A percentile compares a stretch with the other conserved stretches of the same genome.
Conservation (phyloP, 2,113 vertebrate genomes). For the Hemiprocne comata region DNA sequence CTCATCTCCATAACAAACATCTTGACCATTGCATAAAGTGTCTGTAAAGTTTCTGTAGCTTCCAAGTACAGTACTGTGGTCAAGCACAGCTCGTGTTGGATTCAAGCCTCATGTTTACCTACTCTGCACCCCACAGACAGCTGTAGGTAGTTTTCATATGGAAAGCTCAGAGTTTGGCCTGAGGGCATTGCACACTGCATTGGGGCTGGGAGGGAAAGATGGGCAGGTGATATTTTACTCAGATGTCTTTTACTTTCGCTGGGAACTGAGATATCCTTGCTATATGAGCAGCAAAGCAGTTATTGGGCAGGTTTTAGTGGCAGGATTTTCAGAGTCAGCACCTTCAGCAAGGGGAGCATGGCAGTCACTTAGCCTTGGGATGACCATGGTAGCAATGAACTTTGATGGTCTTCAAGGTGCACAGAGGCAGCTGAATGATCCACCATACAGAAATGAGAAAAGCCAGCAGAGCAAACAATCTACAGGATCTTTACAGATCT, state of each 20-base stretch:
- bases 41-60: neutral
- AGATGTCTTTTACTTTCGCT: neutral
- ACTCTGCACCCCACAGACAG: neutral
- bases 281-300: neutral
- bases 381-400: neutral
- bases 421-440: neutral
- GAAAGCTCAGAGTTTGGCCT: neutral
- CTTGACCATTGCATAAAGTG: neutral
- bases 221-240: neutral
- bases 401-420: neutral
- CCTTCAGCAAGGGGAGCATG: neutral
- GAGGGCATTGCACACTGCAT: neutral
- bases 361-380: neutral
- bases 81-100: neutral
- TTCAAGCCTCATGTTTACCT: neutral
- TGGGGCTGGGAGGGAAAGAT: neutral
- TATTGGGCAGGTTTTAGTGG: neutral
- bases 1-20: neutral
- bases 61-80: neutral
- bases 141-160: neutral
- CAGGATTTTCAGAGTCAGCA: neutral
- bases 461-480: neutral
- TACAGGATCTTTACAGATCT: neutral
- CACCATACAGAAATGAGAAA: neutral
- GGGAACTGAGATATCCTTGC: neutral